Evolutionary conservation across 1,140 invertebrate genomes (phyloP).

Genomic region (Dendrolimus punctatus): DNA sequence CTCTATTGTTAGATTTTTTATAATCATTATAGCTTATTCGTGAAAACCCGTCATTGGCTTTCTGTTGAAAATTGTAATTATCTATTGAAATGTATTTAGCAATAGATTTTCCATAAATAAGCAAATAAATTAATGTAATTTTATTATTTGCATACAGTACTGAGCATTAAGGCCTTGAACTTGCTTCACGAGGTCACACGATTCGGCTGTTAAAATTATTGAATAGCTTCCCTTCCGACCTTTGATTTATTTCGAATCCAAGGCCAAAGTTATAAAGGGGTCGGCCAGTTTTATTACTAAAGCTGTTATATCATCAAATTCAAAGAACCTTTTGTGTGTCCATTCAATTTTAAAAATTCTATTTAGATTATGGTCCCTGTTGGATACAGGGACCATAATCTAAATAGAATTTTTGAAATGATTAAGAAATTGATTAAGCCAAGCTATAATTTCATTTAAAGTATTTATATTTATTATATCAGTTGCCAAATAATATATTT

Average conservation of each 20-base stretch:
- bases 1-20: too few species aligned
- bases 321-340: conserved; percentile 12
- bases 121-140: not conserved
- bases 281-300: conserved; percentile 29
- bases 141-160: conserved; percentile 13
- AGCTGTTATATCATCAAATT: conserved; percentile 36
- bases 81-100: too few species aligned
- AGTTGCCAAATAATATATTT: too few species aligned
- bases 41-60: too few species aligned
- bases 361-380: not conserved
- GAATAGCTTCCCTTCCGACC: conserved; percentile 48
- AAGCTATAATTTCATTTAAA: too few species aligned
- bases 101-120: too few species aligned
- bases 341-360: conserved; percentile 1
- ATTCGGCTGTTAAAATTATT: conserved; percentile 41
- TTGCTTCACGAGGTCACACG: conserved; percentile 32
- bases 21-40: too few species aligned
- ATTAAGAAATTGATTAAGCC: too few species aligned
- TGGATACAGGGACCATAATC: too few species aligned
- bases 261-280: conserved; percentile 42
- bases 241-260: conserved; percentile 50
- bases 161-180: conserved; percentile 54
- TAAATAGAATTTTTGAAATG: too few species aligned
- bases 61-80: too few species aligned
- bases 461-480: too few species aligned